Evolutionary conservation across 2,888 invertebrate species (phyloP).

Genomic region (Hymenopus coronatus): DNA sequence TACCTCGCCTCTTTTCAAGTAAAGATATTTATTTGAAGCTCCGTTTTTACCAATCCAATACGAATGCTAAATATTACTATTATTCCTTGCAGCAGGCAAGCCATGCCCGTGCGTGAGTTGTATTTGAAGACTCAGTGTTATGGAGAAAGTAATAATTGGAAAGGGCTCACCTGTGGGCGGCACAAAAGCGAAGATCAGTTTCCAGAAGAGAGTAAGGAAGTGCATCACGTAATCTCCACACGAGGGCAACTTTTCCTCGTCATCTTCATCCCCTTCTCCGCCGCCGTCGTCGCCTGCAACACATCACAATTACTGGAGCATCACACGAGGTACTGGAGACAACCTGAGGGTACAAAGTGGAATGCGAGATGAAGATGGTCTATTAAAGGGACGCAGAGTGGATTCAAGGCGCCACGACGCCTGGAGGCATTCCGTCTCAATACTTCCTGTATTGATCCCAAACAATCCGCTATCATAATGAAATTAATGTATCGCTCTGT

Average conservation of each 20-base stretch:
- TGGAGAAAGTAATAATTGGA: background rate
- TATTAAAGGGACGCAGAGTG: background rate
- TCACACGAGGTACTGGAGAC: no score
- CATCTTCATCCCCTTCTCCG: constrained; percentile 53
- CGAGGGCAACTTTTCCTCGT: constrained; percentile 69
- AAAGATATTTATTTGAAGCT: no score
- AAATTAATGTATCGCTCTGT: background rate
- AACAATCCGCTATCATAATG: background rate
- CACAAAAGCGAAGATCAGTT: constrained; percentile 93
- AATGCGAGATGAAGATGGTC: background rate
- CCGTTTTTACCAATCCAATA: no score
- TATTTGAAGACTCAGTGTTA: no score
- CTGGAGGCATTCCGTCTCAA: background rate
- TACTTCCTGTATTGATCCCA: background rate
- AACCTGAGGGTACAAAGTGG: background rate
- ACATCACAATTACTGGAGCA: background rate
- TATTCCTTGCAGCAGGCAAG: no score
- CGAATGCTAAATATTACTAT: no score
- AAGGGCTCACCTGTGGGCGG: constrained; percentile 85
- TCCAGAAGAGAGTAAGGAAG: constrained; percentile 96
- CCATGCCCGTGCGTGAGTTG: no score
- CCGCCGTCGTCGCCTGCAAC: constrained; percentile 51
- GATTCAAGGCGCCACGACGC: background rate
- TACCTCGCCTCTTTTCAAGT: no score
- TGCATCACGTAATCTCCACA: constrained; percentile 94